Percentiles rank a stretch among this genome's conserved stretches.
Conservation (phyloP, 2,113 vertebrate genomes). For the Sterna hirundo region DNA sequence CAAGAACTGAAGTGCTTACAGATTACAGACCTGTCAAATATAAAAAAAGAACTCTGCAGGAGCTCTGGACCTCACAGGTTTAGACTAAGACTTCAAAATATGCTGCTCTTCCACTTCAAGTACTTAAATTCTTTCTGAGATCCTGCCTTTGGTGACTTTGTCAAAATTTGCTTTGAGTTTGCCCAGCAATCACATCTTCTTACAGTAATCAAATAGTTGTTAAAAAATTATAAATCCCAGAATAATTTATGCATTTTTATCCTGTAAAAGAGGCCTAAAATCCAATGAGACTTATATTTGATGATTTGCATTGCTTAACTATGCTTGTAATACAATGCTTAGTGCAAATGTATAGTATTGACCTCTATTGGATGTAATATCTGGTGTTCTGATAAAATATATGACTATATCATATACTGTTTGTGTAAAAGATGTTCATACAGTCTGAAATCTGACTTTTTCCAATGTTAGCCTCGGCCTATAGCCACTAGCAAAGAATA, state of each 20-base stretch:
- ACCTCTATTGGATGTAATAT: neutral
- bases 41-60: slow-evolving; percentile 10
- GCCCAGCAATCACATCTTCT: neutral
- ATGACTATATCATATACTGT: neutral
- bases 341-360: neutral
- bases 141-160: neutral
- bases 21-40: slow-evolving; percentile 55
- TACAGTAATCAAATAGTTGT: neutral
- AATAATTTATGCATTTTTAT: neutral
- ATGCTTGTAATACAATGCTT: neutral
- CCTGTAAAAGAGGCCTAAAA: neutral
- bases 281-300: neutral
- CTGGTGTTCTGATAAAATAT: neutral
- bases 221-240: neutral
- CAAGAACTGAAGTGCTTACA: slow-evolving; percentile 51
- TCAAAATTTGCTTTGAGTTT: neutral
- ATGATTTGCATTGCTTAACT: neutral
- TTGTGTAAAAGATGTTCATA: neutral
- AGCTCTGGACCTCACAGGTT: slow-evolving; percentile 33
- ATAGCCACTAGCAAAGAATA: neutral
- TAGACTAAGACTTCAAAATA: slow-evolving; percentile 54
- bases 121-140: neutral
- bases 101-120: slow-evolving; percentile 6
- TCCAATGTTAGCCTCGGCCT: neutral
- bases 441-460: neutral